Conservation (phyloP, 2,888 invertebrate genomes). For the Halictus quadricinctus region DNA sequence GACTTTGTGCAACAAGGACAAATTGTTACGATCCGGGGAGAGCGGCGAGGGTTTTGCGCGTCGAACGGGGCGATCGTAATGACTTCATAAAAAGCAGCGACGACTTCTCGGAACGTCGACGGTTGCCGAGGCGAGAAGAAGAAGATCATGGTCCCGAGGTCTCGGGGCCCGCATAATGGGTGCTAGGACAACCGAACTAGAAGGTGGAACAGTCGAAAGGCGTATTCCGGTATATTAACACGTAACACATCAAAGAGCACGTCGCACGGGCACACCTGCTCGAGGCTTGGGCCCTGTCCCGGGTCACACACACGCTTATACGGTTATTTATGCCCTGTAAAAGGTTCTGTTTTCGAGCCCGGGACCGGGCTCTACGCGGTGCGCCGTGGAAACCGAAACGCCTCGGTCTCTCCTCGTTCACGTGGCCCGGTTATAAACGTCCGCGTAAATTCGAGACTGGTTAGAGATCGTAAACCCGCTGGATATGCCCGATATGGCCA, state of each 20-base stretch:
- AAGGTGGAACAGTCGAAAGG: slow-evolving; percentile 50
- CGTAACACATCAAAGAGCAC: slow-evolving; percentile 77
- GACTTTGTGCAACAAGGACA: slow-evolving; percentile 2
- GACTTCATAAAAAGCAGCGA: slow-evolving; percentile 64
- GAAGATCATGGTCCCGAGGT: background rate
- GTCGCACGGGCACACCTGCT: slow-evolving; percentile 69
- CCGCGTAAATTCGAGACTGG: slow-evolving; percentile 79
- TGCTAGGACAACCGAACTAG: slow-evolving; percentile 35
- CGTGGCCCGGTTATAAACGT: slow-evolving; percentile 78
- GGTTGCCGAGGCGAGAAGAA: slow-evolving; percentile 8
- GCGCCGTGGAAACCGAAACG: slow-evolving; percentile 63
- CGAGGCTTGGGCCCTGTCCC: slow-evolving; percentile 20
- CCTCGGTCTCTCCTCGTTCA: slow-evolving; percentile 73
- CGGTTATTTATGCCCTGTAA: slow-evolving; percentile 71
- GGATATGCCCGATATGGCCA: slow-evolving; percentile 64
- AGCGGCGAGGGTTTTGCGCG: slow-evolving; percentile 13
- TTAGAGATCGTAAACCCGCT: slow-evolving; percentile 74
- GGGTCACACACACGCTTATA: slow-evolving; percentile 54
- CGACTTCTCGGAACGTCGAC: slow-evolving; percentile 31
- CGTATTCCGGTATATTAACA: slow-evolving; percentile 76
- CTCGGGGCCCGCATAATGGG: slow-evolving; percentile 14
- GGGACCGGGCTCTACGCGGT: slow-evolving; percentile 36
- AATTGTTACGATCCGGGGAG: background rate
- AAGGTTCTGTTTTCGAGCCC: slow-evolving; percentile 67
- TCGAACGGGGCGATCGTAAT: slow-evolving; percentile 33